phyloP scores from a whole-genome alignment of 2,113 vertebrate species.

The Mus musculus region GRCm39 chrX:7267501-7268000 shows the following conservation, averaged over 20 bases:
- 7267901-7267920: not conserved
- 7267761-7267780: not conserved
- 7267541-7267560: not conserved
- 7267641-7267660: not conserved
- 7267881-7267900: not conserved
- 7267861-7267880: not conserved
- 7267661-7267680: not conserved
- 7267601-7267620: too few relatives aligned
- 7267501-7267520: not conserved
- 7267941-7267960: not conserved
- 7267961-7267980: not conserved
- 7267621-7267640: not conserved
- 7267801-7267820: not conserved
- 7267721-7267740: not conserved
- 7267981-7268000: not conserved
- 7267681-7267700: not conserved
- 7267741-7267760: not conserved
- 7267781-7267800: not conserved
- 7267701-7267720: not conserved
- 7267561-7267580: conserved; percentile 38
- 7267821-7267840: not conserved
- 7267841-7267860: not conserved
- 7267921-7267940: not conserved
- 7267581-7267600: not conserved
- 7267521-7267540: not conserved